A percentile compares a stretch with the other conserved stretches of the same genome.
Evolutionary conservation across 2,797 vertebrate species (phyloP).

Genomic region (Hemitrygon akajei): DNA sequence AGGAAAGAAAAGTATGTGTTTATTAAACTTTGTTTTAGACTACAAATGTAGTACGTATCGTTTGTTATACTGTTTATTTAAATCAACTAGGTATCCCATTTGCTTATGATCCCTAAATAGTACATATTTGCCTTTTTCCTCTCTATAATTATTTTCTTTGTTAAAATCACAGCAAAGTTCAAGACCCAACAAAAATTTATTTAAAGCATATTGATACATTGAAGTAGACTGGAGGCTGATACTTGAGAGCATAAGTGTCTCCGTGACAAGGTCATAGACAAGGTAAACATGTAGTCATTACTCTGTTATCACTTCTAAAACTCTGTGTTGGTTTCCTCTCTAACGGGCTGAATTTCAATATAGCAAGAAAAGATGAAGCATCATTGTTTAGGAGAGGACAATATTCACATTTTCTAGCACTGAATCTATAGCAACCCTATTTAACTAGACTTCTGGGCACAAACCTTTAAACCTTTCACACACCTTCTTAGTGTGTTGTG

Average conservation of each 20-base stretch:
- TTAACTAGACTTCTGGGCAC: conserved; percentile 53
- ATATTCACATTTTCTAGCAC: conserved; percentile 55
- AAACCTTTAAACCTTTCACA: conserved; percentile 48
- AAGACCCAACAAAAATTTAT: background rate
- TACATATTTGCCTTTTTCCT: background rate
- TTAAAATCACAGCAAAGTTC: background rate
- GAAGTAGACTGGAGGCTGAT: background rate
- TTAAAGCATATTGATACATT: background rate
- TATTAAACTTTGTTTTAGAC: background rate
- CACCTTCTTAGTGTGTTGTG: conserved; percentile 44
- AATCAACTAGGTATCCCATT: background rate
- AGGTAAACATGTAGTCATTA: conserved; percentile 23
- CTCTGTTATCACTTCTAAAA: conserved; percentile 16
- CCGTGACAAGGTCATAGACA: conserved; percentile 4
- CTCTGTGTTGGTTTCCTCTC: conserved; percentile 18
- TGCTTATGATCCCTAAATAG: background rate
- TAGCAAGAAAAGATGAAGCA: conserved; percentile 1
- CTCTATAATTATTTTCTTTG: background rate
- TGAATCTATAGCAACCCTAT: conserved; percentile 54
- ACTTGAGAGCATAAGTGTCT: background rate
- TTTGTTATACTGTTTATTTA: background rate
- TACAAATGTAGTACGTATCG: background rate
- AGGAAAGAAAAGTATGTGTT: background rate
- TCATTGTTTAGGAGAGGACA: conserved; percentile 40
- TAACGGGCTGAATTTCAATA: conserved; percentile 1